phyloP scores from a whole-genome alignment of 1,140 invertebrate species.

The Piezodorus guildinii region DNA sequence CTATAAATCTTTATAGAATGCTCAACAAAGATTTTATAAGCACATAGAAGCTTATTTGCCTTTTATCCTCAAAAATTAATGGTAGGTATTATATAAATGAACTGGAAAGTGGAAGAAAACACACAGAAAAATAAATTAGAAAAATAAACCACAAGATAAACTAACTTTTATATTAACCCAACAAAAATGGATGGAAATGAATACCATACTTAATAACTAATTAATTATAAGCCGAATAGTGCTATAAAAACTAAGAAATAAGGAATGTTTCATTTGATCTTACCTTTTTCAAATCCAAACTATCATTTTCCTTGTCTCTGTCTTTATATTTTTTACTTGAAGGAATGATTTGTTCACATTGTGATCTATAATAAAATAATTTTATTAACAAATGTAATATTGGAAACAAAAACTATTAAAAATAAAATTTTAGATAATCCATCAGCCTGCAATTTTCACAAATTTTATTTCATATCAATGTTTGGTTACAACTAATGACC shows the following conservation, averaged over 20 bases:
- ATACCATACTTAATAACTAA: neutral
- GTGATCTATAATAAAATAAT: neutral
- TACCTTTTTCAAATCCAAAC: neutral
- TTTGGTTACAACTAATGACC: no score
- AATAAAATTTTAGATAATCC: neutral
- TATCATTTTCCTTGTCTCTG: neutral
- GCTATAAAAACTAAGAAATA: neutral
- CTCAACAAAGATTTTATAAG: no score
- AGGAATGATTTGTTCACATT: constrained; percentile 5
- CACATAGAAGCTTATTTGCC: no score
- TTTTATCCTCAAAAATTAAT: no score
- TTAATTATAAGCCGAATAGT: neutral
- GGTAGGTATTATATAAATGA: no score
- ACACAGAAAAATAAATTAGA: neutral
- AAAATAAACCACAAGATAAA: neutral
- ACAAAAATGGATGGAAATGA: neutral
- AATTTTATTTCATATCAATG: neutral
- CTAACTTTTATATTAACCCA: neutral
- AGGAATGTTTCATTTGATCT: neutral
- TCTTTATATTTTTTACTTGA: constrained; percentile 7
- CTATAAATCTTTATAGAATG: no score
- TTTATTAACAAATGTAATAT: neutral
- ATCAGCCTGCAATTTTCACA: neutral
- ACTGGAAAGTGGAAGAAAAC: no score
- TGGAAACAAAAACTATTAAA: neutral